Evolutionary conservation across 2,888 invertebrate genomes (phyloP), one percentile per base, ranked within the genome.

Genomic region (Andrena minutula): DNA sequence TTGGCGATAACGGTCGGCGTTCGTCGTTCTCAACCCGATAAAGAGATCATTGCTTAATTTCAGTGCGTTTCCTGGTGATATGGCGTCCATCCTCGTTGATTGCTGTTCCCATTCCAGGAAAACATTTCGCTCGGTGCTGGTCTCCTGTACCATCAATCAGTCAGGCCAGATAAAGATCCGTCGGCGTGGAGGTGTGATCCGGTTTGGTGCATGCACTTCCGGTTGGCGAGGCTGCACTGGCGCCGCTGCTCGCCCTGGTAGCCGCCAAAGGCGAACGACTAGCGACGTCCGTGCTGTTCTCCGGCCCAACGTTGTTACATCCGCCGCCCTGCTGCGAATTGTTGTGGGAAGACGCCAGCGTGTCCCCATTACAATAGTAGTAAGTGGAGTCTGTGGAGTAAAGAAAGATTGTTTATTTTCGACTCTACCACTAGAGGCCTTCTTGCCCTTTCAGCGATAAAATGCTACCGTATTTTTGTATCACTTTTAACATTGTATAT

Each of bases 201-300:
- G 95, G 95, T 92, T 96, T 96, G 82, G 96, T 95, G 93, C 96
- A 96, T 80, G 96, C 96, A 92, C 96, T 96, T 86, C 96, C 96
- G 84, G 96, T 96, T 56, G 96, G 96, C 58, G 96, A 96, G 61
- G 96, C 96, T 41, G 96, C 96, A 79, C 96, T 96, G 7, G 96
- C 96, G 76, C 96, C 94, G 32, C 96, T 96, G 92, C 96, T 96
- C 35, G 96, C 96, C 86, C 96, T 94, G 53, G 96, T 96, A 30
- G 96, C 96, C 82, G 96, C 96, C 88, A 96, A 93, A 73, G 96
- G 96, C 83, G 96, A 96, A 79, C 96, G 95, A 91, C 96, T 95
- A 86, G 96, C 96, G 88, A 95, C 95, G 90, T 95, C 95, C 26
- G 94, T 90, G 88, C 90, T 93, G 87, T 86, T 92, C 63, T 93